A percentile compares a stretch with the other conserved stretches of the same genome.
These are phyloP conservation scores for Manduca sexta DNA, from an alignment of 1,140 invertebrate species.

Conservation along the genomic window DNA sequence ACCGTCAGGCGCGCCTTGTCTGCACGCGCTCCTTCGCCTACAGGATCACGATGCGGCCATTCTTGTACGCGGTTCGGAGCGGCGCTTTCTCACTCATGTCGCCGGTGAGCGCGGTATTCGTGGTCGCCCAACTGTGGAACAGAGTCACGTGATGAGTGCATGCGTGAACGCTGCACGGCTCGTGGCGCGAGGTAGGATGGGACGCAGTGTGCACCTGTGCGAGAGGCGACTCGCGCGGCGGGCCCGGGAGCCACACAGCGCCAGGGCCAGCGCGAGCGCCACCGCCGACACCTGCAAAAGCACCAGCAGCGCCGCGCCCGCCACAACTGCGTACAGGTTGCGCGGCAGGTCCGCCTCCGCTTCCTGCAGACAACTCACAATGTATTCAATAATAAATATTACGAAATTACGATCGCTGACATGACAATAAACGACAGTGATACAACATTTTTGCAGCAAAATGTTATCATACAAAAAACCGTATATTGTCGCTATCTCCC, in stretches of 20 bases:
- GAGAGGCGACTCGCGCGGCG: conserved; percentile 1
- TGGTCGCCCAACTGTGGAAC: conserved; percentile 1
- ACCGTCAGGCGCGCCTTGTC: too few species aligned
- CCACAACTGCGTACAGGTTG: conserved; percentile 26
- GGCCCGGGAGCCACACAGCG: background rate
- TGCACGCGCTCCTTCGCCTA: conserved; percentile 1
- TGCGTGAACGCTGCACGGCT: background rate
- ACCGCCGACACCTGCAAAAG: conserved; percentile 29
- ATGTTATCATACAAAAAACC: too few species aligned
- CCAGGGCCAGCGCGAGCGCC: conserved; percentile 24
- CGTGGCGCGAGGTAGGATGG: background rate
- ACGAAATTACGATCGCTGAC: too few species aligned
- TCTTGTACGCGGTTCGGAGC: conserved; percentile 34
- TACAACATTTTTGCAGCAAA: too few species aligned
- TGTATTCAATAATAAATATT: too few species aligned
- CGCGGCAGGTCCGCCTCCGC: conserved; percentile 32
- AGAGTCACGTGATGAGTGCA: background rate
- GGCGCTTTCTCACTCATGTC: conserved; percentile 21
- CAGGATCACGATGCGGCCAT: conserved; percentile 37
- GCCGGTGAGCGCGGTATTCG: background rate
- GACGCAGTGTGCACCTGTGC: too few species aligned
- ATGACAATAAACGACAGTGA: too few species aligned
- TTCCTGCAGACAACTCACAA: too few species aligned
- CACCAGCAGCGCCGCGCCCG: conserved; percentile 13
- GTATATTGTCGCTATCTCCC: too few species aligned